These are phyloP conservation scores for Scalopus aquaticus DNA, from an alignment of 2,113 vertebrate genomes.

Conservation along the genomic window DNA sequence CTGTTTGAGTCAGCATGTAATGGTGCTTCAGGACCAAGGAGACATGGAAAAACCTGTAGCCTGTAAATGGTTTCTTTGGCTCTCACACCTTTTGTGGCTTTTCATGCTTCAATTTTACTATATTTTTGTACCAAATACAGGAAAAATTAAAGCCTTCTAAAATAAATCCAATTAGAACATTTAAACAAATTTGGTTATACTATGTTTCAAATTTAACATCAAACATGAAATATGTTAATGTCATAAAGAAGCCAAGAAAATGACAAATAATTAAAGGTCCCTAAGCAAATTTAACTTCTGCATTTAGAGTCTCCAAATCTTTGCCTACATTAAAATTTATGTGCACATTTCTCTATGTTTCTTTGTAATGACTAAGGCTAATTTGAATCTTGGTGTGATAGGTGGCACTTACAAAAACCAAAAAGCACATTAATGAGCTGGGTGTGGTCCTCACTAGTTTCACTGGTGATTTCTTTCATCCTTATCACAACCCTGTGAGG, in stretches of 20 bases:
- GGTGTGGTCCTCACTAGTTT: neutral
- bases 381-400: neutral
- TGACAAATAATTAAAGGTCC: neutral
- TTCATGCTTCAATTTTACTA: neutral
- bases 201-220: neutral
- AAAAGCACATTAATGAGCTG: neutral
- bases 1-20: neutral
- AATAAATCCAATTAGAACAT: neutral
- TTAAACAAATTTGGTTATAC: neutral
- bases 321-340: neutral
- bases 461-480: neutral
- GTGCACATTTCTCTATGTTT: neutral
- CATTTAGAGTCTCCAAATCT: neutral
- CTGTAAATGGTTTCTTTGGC: neutral
- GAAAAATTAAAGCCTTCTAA: neutral
- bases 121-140: neutral
- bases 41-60: neutral
- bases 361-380: neutral
- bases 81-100: neutral
- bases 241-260: conserved; percentile 23
- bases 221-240: conserved; percentile 2
- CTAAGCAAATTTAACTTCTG: neutral
- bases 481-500: neutral
- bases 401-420: neutral
- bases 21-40: neutral